Percentiles rank a stretch among this genome's conserved stretches.
These are phyloP conservation scores for Deroptyus accipitrinus DNA, from an alignment of 2,113 vertebrate genomes.

Conservation along the genomic window DNA sequence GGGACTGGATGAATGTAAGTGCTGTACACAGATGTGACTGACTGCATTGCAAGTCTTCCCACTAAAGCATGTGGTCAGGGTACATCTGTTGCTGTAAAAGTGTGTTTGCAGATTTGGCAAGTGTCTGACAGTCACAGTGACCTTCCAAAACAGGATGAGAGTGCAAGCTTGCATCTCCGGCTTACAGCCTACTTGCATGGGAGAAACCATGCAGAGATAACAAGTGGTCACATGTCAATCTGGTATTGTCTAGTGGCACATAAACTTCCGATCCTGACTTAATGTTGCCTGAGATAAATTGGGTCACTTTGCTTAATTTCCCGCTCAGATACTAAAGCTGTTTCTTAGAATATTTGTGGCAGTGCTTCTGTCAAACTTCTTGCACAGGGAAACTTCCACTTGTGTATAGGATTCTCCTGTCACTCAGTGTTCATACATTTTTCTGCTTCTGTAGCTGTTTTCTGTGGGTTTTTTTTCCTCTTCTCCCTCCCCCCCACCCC, in stretches of 20 bases:
- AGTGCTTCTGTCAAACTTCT: background rate
- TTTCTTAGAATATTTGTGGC: background rate
- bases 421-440: background rate
- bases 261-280: background rate
- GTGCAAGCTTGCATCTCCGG: background rate
- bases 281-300: background rate
- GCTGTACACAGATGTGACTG: background rate
- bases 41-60: background rate
- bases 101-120: background rate
- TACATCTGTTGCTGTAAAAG: background rate
- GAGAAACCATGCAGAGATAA: background rate
- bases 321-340: background rate
- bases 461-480: background rate
- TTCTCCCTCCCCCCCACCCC: background rate
- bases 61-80: accelerated
- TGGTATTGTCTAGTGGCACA: background rate
- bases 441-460: background rate
- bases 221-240: background rate
- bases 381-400: background rate
- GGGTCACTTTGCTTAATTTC: background rate
- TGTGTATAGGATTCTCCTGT: background rate
- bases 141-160: background rate
- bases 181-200: background rate
- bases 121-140: background rate
- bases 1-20: slow-evolving; percentile 98